Evolutionary conservation across 2,888 invertebrate genomes (phyloP), one percentile per base, ranked within the genome.

Genomic region (Conchocele bisecta): DNA sequence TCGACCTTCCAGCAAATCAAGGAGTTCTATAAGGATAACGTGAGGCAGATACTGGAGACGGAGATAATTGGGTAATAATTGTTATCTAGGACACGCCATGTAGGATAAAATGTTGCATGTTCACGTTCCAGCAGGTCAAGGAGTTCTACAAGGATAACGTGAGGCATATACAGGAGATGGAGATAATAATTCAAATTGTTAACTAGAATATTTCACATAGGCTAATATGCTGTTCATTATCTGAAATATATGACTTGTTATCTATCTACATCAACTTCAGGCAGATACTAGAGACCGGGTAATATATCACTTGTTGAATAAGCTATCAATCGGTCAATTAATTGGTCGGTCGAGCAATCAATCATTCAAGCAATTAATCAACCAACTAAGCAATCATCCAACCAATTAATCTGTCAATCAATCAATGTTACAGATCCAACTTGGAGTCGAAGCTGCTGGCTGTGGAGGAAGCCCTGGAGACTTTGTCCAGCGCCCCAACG

Each of bases 391-490:
- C 20, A 44, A 9, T 44, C 13, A 44, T 15, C 9, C 44, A 15
- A 44, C 13, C 11, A 44, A 44, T 44, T 0, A 42, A 57, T n/a
- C 31, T 33, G 11, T 35, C 17, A 42, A 6, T 75, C n/a, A n/a
- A n/a, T n/a, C n/a, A n/a, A n/a, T n/a, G n/a, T n/a, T 75, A 26
- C 74, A 83, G 83, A 22, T 75, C 79, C 22, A 76, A 75, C 44
- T 54, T 78, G 28, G 76, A 79, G 44, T 61, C 73, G 29, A 75
- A 79, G 35, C 75, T 82, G 24, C 29, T 71, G 24, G 75, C 81
- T 28, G 80, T 83, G 17, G 82, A 85, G 35, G 80, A 82, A 24
- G 80, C 82, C 15, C 46, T 85, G 44, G 83, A 84, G 39, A 74
- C 65, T 50, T 42, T 76, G 41, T 78, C 81, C 15, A 73, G 64